phyloP scores from a whole-genome alignment of 2,797 vertebrate species.

The Sebastes umbrosus region DNA sequence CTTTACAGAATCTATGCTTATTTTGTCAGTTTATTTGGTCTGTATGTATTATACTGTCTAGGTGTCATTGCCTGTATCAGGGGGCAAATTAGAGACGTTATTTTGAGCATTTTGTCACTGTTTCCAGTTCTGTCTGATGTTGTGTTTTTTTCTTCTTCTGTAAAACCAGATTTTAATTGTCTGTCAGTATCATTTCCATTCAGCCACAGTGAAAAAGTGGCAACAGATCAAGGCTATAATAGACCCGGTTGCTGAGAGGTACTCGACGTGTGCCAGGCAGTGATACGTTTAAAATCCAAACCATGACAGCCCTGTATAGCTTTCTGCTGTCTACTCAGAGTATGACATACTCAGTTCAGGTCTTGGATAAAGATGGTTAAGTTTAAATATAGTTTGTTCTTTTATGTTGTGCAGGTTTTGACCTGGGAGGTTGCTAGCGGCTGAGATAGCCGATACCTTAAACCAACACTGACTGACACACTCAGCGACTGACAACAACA shows the following conservation, averaged over 20 bases:
- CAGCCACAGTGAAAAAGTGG: neutral
- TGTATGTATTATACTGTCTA: neutral
- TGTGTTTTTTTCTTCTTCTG: neutral
- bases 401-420: neutral
- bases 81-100: neutral
- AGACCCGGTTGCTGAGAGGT: neutral
- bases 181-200: neutral
- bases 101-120: neutral
- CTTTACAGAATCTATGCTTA: neutral
- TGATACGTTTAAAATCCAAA: neutral
- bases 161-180: neutral
- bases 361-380: neutral
- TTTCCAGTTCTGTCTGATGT: neutral
- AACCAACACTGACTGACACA: no score
- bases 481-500: no score
- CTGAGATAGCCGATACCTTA: neutral
- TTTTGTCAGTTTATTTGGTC: neutral
- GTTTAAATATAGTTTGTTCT: neutral
- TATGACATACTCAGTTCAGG: neutral
- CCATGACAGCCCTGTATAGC: neutral
- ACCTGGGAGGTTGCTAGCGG: neutral
- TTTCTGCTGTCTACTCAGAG: neutral
- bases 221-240: neutral
- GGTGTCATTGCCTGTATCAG: neutral
- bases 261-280: neutral